phyloP scores from a whole-genome alignment of 1,140 invertebrate species.

The Rhopalosiphum padi region DNA sequence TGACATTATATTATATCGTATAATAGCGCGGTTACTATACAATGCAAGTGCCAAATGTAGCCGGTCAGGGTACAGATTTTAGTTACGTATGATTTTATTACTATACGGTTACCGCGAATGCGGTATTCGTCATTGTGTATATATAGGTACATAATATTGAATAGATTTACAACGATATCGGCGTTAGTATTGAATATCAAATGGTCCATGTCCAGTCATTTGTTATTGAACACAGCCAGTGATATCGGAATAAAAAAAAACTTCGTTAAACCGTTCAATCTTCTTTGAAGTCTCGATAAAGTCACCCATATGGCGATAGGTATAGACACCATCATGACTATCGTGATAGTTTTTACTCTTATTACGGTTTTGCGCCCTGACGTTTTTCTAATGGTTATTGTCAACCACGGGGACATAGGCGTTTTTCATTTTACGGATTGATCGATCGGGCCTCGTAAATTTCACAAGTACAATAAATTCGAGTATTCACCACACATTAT shows the following conservation, averaged over 20 bases:
- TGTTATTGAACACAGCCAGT: neutral
- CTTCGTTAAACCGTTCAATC: neutral
- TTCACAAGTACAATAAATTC: neutral
- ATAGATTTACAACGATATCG: neutral
- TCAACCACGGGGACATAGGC: neutral
- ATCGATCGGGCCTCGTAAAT: neutral
- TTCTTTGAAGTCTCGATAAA: neutral
- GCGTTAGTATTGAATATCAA: neutral
- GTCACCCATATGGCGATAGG: neutral
- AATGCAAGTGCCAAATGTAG: neutral
- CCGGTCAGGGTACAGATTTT: neutral
- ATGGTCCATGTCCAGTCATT: neutral
- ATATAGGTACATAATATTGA: neutral
- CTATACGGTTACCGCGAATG: neutral
- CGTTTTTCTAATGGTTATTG: neutral
- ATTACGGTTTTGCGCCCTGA: neutral
- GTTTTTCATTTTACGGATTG: neutral
- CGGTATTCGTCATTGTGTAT: neutral
- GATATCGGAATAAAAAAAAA: neutral
- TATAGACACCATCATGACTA: neutral
- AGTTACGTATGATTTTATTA: neutral
- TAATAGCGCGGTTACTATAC: no score
- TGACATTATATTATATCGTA: no score
- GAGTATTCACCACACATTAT: neutral
- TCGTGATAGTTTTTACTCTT: neutral